Evolutionary conservation across 2,113 vertebrate genomes (phyloP), one percentile per base, ranked within the genome.

Genomic region (Pagrus major): DNA sequence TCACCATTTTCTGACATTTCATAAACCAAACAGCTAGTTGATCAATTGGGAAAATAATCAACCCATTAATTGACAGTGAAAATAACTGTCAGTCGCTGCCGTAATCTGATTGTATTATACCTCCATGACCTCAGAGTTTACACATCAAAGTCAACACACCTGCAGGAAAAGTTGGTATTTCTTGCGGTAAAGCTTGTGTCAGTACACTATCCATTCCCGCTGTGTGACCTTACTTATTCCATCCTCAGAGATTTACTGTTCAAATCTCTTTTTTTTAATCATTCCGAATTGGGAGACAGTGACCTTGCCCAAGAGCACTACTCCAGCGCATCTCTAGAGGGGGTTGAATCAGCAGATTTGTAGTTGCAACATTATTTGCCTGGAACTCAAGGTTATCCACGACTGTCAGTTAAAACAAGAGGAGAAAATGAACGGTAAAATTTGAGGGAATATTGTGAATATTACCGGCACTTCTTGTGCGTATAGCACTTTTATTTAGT

Each of bases 291-390:
- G 72, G 83, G 72, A 80, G 75, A 78, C 33, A 44, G 72, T 11
- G 72, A 91, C 91, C 84, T 90, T 89, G 86, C 56, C 58, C 66
- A 84, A 78, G 73, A 84, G 76, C 79, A 74, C 52, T 31, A 79
- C 63, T 49, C 52, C 60, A 44, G 52, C 4, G 2, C 69, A 44
- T 76, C 49, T 73, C 67, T 33, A 5, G 44, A 74, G 70, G 61
- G 74, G 63, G 44, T 41, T 71, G 81, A 84, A 84, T 86, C 80
- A 87, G 85, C 85, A 85, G 35, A 84, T 87, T 75, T 84, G 47
- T 72, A 71, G 76, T 42, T 42, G 78, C 25, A 42, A 67, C 21
- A 23, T 37, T 9, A 76, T 63, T 55, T 42, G 72, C 31, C 60
- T 42, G 9, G 2, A 85, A 83, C 52, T 56, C 73, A 89, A 88